Evolutionary conservation across 2,888 invertebrate species (phyloP).

Genomic region (Caenorhabditis doughertyi): DNA sequence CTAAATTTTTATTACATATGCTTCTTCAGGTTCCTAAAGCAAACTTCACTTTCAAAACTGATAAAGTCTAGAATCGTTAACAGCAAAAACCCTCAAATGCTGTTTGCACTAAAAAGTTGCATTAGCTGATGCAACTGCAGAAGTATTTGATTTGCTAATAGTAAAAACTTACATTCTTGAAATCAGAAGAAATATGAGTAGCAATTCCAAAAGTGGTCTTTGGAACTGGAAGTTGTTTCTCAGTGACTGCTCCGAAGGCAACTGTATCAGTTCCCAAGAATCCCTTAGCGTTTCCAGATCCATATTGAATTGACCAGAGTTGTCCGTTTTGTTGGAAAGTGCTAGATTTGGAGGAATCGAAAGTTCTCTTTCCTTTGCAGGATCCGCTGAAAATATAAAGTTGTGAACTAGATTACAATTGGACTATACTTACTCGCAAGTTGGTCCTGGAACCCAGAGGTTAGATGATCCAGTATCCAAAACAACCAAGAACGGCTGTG

Average conservation of each 20-base stretch:
- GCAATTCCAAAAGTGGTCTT: constrained; percentile 76
- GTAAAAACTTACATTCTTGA: constrained; percentile 62
- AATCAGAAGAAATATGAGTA: constrained; percentile 71
- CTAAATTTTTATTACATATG: background rate
- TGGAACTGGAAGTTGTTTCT: constrained; percentile 71
- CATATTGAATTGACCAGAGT: constrained; percentile 84
- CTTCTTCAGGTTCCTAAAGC: too few relatives aligned
- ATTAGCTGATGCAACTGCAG: background rate
- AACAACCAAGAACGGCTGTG: constrained; percentile 86
- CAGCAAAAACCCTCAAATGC: too few relatives aligned
- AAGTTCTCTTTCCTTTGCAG: constrained; percentile 88
- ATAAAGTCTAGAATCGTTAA: too few relatives aligned
- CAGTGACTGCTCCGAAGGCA: constrained; percentile 67
- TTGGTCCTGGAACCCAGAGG: constrained; percentile 69
- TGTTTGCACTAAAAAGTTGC: background rate
- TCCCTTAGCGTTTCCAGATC: constrained; percentile 84
- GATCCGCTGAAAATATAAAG: constrained; percentile 21
- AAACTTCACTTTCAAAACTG: background rate
- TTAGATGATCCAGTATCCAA: constrained; percentile 70
- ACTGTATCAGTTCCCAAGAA: constrained; percentile 84
- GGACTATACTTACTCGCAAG: constrained; percentile 62
- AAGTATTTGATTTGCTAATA: too few relatives aligned
- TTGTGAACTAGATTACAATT: background rate
- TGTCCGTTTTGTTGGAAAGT: constrained; percentile 86
- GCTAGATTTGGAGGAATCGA: constrained; percentile 90